Evolutionary conservation across 2,888 invertebrate genomes (phyloP).

Genomic region (Crematogaster levior): DNA sequence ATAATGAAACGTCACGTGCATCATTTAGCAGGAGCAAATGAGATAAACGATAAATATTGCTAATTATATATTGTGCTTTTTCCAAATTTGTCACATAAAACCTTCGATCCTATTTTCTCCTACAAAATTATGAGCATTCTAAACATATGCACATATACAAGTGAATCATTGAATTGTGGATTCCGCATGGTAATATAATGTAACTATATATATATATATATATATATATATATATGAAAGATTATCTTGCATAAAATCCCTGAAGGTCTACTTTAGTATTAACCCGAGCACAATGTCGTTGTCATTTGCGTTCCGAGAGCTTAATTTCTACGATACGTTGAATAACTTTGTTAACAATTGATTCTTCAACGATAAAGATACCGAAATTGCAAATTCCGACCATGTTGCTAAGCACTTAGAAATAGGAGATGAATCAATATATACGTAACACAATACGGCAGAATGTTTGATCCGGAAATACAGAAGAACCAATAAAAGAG

Average conservation of each 20-base stretch:
- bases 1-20: conserved; percentile 67
- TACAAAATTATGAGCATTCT: background rate
- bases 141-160: background rate
- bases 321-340: background rate
- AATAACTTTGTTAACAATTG: background rate
- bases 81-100: conserved; percentile 18
- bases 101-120: background rate
- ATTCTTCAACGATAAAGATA: background rate
- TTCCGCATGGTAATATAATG: background rate
- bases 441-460: background rate
- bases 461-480: background rate
- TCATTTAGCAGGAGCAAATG: conserved; percentile 54
- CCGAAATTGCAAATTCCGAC: background rate
- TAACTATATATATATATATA: no score
- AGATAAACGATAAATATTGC: conserved; percentile 60
- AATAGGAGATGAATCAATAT: conserved; percentile 39
- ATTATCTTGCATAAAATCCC: background rate
- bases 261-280: background rate
- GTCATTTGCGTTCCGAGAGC: background rate
- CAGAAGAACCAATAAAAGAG: background rate
- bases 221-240: no score
- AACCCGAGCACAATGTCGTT: background rate
- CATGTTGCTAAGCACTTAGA: background rate
- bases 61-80: conserved; percentile 55
- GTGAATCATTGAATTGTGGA: background rate